Evolutionary conservation across 2,113 vertebrate genomes (phyloP).

Genomic region (Protobothrops flavoviridis): DNA sequence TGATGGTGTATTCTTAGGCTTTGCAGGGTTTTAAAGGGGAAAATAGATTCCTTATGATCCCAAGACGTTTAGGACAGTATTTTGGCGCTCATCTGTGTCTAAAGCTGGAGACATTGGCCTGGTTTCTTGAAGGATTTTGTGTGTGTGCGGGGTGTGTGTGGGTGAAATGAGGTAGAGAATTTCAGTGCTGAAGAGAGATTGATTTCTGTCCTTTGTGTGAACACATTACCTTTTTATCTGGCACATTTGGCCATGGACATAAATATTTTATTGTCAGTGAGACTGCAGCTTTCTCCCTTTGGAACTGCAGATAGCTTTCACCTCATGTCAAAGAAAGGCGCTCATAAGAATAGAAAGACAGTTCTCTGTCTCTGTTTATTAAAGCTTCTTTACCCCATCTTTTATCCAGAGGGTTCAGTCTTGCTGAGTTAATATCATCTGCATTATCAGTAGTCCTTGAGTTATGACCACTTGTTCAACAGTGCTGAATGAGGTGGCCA

Average conservation of each 20-base stretch:
- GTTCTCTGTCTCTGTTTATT: not conserved
- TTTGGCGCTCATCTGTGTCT: not conserved
- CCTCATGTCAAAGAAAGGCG: not conserved
- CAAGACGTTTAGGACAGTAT: not conserved
- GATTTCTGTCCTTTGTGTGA: not conserved
- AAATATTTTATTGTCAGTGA: not conserved
- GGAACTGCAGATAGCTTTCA: accelerated
- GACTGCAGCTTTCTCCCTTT: not conserved
- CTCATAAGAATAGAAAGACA: not conserved
- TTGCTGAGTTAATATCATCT: not conserved
- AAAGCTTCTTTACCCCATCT: not conserved
- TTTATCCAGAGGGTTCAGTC: not conserved
- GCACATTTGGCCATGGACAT: not conserved
- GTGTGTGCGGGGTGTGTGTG: not conserved
- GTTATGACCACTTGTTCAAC: not conserved
- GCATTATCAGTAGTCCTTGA: not conserved
- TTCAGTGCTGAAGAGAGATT: not conserved
- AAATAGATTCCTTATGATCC: not conserved
- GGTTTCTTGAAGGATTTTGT: not conserved
- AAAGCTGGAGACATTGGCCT: not conserved
- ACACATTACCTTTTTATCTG: not conserved
- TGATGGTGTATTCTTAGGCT: not conserved
- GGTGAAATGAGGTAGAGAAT: not conserved
- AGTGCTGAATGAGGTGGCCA: not conserved
- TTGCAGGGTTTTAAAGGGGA: not conserved